Conservation (phyloP, 2,888 invertebrate species). For the Caenorhabditis japonica region DNA sequence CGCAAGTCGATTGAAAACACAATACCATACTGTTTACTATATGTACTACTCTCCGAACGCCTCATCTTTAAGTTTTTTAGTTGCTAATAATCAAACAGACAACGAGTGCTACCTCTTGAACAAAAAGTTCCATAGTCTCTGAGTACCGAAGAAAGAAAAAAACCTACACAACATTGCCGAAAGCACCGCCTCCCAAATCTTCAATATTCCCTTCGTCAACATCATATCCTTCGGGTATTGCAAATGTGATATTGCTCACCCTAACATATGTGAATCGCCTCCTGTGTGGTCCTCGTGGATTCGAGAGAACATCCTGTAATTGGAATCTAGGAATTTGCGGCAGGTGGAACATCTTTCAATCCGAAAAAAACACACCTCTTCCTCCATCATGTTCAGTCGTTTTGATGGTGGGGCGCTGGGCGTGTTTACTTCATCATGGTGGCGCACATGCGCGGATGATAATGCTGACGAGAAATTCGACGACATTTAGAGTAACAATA, state of each 20-base stretch:
- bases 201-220: constrained; percentile 29
- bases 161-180: constrained; percentile 74
- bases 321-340: background rate
- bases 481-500: constrained; percentile 33
- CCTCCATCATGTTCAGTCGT: constrained; percentile 39
- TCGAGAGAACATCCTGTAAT: constrained; percentile 33
- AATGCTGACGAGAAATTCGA: constrained; percentile 25
- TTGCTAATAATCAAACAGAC: too few relatives aligned
- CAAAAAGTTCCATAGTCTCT: too few relatives aligned
- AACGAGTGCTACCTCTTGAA: too few relatives aligned
- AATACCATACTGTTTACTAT: too few relatives aligned
- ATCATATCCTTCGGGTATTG: constrained; percentile 64
- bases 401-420: constrained; percentile 41
- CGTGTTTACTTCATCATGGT: constrained; percentile 34
- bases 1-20: too few relatives aligned
- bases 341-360: background rate
- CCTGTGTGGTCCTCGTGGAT: constrained; percentile 38
- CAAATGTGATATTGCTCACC: constrained; percentile 64
- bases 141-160: too few relatives aligned
- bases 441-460: constrained; percentile 32
- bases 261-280: constrained; percentile 45
- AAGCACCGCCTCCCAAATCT: constrained; percentile 74
- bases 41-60: too few relatives aligned
- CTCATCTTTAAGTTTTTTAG: too few relatives aligned
- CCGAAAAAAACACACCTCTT: too few relatives aligned